Conservation (phyloP, 2,797 vertebrate species). For the Clarias platycephalus region DNA sequence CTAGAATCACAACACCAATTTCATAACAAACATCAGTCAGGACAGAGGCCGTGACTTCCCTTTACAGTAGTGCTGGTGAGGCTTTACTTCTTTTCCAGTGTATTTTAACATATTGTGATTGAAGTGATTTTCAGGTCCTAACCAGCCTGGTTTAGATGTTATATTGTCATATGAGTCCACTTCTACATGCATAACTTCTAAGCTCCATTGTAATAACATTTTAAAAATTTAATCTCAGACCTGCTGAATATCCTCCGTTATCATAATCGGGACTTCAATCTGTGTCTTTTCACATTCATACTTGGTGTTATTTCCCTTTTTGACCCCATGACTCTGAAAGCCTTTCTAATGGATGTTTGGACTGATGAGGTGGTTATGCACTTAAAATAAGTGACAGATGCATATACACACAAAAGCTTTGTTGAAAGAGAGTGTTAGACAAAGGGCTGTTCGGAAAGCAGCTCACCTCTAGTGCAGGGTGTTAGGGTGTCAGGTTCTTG, state of each 20-base stretch:
- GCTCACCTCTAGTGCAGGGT: conserved; percentile 33
- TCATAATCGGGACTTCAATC: conserved; percentile 4
- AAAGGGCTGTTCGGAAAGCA: conserved; percentile 36
- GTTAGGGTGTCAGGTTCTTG: conserved; percentile 27
- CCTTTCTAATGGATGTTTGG: conserved; percentile 58
- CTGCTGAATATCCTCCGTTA: background rate
- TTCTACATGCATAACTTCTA: conserved; percentile 14
- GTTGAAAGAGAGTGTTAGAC: conserved; percentile 37
- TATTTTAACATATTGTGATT: conserved; percentile 27
- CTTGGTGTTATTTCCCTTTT: conserved; percentile 25
- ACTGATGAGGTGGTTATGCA: conserved; percentile 61
- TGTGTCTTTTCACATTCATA: conserved; percentile 10
- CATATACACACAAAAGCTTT: conserved; percentile 45
- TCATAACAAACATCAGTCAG: conserved; percentile 73
- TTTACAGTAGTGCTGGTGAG: conserved; percentile 45
- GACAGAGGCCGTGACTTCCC: conserved; percentile 55
- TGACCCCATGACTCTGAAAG: conserved; percentile 31
- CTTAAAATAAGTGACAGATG: conserved; percentile 61
- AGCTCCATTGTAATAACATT: conserved; percentile 6
- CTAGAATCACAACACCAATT: conserved; percentile 64
- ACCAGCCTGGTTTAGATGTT: conserved; percentile 11
- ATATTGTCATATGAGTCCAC: background rate
- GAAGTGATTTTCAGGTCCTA: conserved; percentile 1
- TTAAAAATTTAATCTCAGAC: background rate
- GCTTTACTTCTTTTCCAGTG: conserved; percentile 13